Conservation (phyloP, 2,113 vertebrate species). For the Bothrops jararaca region DNA sequence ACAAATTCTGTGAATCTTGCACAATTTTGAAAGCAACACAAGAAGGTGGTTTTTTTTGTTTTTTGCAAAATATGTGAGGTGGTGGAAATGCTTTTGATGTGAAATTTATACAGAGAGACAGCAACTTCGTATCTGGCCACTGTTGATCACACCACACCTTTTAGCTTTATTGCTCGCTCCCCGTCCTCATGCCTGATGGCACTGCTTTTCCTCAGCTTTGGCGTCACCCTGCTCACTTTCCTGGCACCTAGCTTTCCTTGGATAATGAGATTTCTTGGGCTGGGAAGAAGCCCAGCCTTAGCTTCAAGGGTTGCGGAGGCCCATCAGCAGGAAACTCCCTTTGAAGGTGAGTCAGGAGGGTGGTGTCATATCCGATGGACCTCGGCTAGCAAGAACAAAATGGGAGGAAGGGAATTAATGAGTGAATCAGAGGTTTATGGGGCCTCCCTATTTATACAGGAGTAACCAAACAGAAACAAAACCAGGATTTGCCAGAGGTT, state of each 20-base stretch:
- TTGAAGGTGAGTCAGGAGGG: conserved; percentile 28
- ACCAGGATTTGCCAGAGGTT: not conserved
- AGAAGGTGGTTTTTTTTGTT: not conserved
- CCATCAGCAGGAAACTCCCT: conserved; percentile 8
- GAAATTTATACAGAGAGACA: not conserved
- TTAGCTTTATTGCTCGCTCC: not conserved
- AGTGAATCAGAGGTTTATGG: not conserved
- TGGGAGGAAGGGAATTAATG: not conserved
- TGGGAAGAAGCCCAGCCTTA: conserved; percentile 19
- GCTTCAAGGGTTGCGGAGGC: conserved; percentile 10
- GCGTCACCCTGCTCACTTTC: not conserved
- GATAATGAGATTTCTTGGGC: conserved; percentile 1
- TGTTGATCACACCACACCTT: not conserved
- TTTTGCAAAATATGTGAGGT: not conserved
- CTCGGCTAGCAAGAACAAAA: not conserved
- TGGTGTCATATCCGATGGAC: not conserved
- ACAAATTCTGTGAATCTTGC: not conserved
- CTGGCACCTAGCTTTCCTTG: conserved; percentile 1
- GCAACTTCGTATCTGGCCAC: no score
- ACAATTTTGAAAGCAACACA: not conserved
- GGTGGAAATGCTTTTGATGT: not conserved
- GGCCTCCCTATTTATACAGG: not conserved
- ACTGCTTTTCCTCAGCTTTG: not conserved
- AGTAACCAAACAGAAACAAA: not conserved
- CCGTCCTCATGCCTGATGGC: not conserved